Evolutionary conservation across 2,797 vertebrate species (phyloP).

Genomic region (Eulemur rubriventer): DNA sequence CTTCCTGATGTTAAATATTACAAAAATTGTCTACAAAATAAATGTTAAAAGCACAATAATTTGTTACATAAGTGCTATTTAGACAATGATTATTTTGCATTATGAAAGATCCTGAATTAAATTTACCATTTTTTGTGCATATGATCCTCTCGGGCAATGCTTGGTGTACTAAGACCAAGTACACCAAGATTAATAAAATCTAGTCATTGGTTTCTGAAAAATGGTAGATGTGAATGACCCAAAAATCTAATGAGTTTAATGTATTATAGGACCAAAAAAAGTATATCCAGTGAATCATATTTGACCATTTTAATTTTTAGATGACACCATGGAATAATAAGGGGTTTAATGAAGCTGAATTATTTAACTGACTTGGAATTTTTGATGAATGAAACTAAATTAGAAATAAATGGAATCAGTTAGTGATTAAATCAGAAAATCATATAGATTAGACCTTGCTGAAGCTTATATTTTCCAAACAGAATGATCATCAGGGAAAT

Average conservation of each 20-base stretch:
- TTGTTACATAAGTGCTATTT: neutral
- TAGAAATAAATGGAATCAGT: neutral
- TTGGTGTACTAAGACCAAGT: neutral
- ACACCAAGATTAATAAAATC: slow-evolving; percentile 7
- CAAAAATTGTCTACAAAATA: neutral
- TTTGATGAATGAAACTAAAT: slow-evolving; percentile 20
- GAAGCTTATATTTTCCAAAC: slow-evolving; percentile 1
- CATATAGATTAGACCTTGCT: neutral
- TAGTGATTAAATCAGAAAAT: slow-evolving; percentile 30
- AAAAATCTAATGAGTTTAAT: neutral
- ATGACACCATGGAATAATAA: neutral
- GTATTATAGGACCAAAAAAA: neutral
- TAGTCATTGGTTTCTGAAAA: neutral
- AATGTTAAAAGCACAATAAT: neutral
- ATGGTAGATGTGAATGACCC: neutral
- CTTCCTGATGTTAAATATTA: neutral
- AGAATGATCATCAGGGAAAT: neutral
- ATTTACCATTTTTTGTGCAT: neutral
- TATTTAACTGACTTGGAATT: slow-evolving; percentile 24
- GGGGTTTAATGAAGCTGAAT: neutral
- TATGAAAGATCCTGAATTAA: neutral
- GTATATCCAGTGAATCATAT: neutral
- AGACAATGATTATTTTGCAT: neutral
- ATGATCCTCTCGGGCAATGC: neutral
- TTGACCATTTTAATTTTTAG: slow-evolving; percentile 9